These are phyloP conservation scores for Euwallacea similis DNA, from an alignment of 1,140 invertebrate species.

Conservation along the genomic window DNA sequence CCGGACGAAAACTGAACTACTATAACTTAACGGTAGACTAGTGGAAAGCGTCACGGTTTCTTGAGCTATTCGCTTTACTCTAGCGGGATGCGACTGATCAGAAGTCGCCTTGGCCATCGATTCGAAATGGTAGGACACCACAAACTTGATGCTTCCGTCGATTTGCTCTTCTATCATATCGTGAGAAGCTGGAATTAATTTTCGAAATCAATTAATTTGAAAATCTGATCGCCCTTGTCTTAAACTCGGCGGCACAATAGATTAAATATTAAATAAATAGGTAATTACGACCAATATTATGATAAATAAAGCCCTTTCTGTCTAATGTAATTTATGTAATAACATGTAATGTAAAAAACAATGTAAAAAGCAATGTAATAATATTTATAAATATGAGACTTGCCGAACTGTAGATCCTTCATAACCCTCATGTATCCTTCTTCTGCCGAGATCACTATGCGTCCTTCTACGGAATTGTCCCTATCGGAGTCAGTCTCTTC, in stretches of 20 bases:
- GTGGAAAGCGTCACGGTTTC: constrained; percentile 95
- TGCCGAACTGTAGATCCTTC: constrained; percentile 87
- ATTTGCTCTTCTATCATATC: constrained; percentile 85
- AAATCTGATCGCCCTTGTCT: too few relatives aligned
- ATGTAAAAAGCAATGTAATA: not conserved
- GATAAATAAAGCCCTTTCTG: too few relatives aligned
- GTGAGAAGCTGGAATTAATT: constrained; percentile 69
- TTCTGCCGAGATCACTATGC: constrained; percentile 60
- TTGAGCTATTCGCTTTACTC: constrained; percentile 91
- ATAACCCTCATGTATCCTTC: constrained; percentile 83
- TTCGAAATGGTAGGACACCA: constrained; percentile 90
- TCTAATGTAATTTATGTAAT: not conserved
- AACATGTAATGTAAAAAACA: not conserved
- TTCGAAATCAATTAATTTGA: too few relatives aligned
- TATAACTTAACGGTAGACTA: constrained; percentile 88
- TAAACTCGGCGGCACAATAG: not conserved
- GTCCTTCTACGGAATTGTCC: constrained; percentile 55
- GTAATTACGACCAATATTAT: not conserved
- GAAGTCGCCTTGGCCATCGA: constrained; percentile 83
- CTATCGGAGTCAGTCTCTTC: constrained; percentile 47
- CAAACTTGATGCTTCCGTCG: constrained; percentile 77
- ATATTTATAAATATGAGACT: constrained; percentile 44
- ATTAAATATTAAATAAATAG: not conserved
- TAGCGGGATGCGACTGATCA: constrained; percentile 78
- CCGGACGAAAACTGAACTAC: constrained; percentile 93